phyloP scores from a whole-genome alignment of 2,113 vertebrate species.

The Neopipo cinnamomea region DNA sequence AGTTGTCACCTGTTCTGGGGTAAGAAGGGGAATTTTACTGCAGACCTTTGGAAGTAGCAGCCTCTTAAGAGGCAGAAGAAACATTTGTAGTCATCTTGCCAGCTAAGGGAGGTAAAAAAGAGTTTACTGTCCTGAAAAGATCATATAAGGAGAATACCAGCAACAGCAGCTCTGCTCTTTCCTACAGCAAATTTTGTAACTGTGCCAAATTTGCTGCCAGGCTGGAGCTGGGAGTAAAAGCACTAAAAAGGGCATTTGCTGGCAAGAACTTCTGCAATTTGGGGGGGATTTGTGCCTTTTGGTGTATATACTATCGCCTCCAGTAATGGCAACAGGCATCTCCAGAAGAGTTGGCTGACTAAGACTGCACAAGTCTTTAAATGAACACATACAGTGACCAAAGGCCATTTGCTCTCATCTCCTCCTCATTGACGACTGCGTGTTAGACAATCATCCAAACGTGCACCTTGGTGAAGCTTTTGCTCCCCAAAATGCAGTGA shows the following conservation, averaged over 20 bases:
- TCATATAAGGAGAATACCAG: not conserved
- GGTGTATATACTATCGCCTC: not conserved
- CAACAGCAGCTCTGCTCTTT: not conserved
- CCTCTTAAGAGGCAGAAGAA: not conserved
- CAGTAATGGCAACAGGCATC: not conserved
- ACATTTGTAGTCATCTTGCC: not conserved
- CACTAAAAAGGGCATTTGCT: not conserved
- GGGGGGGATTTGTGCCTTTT: not conserved
- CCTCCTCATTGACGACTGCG: not conserved
- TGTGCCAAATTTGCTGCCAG: not conserved
- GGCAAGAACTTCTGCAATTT: not conserved
- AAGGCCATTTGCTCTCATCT: not conserved
- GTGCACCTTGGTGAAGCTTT: accelerated
- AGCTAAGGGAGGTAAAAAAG: not conserved
- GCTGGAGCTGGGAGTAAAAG: not conserved
- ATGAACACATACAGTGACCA: not conserved
- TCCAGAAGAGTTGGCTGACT: not conserved
- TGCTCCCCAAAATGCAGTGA: not conserved
- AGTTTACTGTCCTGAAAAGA: not conserved
- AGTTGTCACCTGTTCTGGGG: not conserved
- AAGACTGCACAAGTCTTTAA: not conserved
- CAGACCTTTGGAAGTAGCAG: not conserved
- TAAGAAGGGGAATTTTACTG: not conserved
- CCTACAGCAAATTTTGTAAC: not conserved
- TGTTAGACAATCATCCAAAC: not conserved